These are phyloP conservation scores for Crioceris asparagi DNA, from an alignment of 2,888 invertebrate species.

Conservation along the genomic window DNA sequence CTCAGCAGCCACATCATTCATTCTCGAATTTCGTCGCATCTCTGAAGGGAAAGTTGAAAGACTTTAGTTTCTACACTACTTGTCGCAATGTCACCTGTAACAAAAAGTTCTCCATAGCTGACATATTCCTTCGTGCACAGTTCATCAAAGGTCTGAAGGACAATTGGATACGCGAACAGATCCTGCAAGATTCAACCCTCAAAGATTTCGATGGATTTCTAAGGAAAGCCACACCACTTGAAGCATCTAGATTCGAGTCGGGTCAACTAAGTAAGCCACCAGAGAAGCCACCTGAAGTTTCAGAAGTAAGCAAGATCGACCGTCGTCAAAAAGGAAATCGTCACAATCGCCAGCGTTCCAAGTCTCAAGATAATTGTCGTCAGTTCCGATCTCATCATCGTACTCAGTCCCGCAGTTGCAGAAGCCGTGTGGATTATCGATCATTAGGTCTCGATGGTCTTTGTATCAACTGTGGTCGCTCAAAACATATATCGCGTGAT, in stretches of 20 bases:
- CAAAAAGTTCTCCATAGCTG: conserved; percentile 1
- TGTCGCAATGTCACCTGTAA: too few relatives aligned
- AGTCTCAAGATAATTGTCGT: background rate
- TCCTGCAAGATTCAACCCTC: background rate
- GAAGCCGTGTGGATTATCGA: too few relatives aligned
- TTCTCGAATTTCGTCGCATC: too few relatives aligned
- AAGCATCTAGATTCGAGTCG: background rate
- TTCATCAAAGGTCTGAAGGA: background rate
- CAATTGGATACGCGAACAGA: conserved; percentile 1
- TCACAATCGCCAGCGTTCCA: background rate
- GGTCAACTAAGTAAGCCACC: background rate
- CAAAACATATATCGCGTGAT: background rate
- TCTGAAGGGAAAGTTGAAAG: too few relatives aligned
- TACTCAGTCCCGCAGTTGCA: background rate
- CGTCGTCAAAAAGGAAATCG: background rate
- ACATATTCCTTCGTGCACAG: background rate
- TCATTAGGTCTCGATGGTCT: background rate
- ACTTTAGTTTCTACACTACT: too few relatives aligned
- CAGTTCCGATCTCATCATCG: background rate
- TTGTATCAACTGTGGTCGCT: background rate
- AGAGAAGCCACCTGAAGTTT: background rate
- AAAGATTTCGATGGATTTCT: background rate
- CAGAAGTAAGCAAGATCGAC: too few relatives aligned
- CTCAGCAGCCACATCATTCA: too few relatives aligned
- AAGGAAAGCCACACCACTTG: background rate